A percentile compares a stretch with the other conserved stretches of the same genome.
These are phyloP conservation scores for Prunella fulvescens DNA, from an alignment of 2,113 vertebrate species.

Conservation along the genomic window DNA sequence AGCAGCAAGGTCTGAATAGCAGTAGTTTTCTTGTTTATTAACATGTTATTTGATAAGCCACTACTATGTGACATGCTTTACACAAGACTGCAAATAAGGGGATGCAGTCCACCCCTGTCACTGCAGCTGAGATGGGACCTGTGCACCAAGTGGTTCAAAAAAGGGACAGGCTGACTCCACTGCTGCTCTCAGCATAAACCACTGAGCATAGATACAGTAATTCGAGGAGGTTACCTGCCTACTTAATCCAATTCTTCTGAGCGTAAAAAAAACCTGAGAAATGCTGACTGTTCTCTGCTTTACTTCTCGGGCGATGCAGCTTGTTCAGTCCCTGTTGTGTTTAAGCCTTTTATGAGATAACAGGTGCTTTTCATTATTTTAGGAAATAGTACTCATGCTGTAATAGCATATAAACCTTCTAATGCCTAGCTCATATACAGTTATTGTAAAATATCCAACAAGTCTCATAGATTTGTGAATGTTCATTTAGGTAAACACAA, in stretches of 20 bases:
- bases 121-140: neutral
- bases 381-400: neutral
- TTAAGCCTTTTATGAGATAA: neutral
- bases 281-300: neutral
- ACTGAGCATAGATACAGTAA: neutral
- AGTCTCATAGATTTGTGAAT: neutral
- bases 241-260: neutral
- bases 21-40: neutral
- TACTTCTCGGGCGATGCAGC: neutral
- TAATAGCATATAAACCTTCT: neutral
- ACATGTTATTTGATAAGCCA: neutral
- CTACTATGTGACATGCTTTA: neutral
- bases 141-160: neutral
- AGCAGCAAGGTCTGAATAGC: neutral
- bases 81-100: neutral
- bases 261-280: neutral
- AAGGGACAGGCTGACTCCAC: neutral
- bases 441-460: neutral
- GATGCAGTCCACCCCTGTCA: neutral
- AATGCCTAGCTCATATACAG: neutral
- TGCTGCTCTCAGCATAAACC: neutral
- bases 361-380: neutral
- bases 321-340: neutral
- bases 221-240: neutral
- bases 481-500: neutral